phyloP scores from a whole-genome alignment of 2,797 vertebrate species.

The Balearica regulorum region DNA sequence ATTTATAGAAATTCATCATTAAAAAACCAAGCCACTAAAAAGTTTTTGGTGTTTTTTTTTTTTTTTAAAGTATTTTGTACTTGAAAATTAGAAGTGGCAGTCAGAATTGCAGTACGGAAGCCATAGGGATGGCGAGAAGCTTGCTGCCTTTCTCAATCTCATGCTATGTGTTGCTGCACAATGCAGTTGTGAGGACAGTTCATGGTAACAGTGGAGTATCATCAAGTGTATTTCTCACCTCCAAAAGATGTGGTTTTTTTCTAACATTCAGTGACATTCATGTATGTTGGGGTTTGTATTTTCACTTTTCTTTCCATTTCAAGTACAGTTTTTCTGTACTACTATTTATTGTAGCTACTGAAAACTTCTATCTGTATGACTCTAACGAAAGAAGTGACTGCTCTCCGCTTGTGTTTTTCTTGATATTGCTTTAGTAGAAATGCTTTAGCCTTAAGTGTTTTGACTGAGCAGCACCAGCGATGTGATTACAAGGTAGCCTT shows the following conservation, averaged over 20 bases:
- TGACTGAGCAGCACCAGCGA: background rate
- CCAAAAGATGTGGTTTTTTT: background rate
- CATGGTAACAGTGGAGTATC: background rate
- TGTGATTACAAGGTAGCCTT: background rate
- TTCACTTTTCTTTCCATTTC: background rate
- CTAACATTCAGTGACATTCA: background rate
- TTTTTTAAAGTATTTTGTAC: background rate
- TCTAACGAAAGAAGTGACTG: background rate
- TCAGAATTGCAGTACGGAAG: background rate
- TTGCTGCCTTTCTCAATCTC: background rate
- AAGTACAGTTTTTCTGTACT: background rate
- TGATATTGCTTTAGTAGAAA: background rate
- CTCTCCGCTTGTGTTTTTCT: background rate
- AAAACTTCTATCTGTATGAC: background rate
- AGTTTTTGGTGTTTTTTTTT: no score
- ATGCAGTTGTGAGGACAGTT: background rate
- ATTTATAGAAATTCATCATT: background rate
- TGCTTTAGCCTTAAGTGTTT: background rate
- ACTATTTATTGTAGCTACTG: background rate
- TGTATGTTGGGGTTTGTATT: background rate
- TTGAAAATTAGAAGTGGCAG: background rate
- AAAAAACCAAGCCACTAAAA: background rate
- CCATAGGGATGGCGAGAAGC: background rate
- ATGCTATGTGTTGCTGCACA: background rate
- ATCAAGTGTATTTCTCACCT: background rate